Conservation (phyloP, 2,888 invertebrate species). For the Troglohyphantes excavatus region DNA sequence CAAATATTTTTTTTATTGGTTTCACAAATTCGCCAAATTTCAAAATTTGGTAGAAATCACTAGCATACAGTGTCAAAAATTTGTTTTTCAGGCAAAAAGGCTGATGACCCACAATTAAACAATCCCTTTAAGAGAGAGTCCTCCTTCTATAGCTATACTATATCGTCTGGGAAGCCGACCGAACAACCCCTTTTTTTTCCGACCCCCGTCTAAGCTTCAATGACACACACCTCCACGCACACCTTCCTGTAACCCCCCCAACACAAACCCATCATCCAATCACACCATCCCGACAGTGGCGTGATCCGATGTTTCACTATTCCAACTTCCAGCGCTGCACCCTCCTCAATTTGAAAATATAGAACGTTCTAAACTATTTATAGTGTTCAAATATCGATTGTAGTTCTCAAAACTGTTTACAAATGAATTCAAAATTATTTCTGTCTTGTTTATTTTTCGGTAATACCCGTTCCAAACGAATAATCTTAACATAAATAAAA, state of each 20-base stretch:
- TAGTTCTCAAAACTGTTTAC: too few species aligned
- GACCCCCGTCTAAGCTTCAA: constrained; percentile 61
- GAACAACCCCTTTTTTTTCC: background rate
- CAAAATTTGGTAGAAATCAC: too few species aligned
- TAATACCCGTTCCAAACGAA: too few species aligned
- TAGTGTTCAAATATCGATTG: too few species aligned
- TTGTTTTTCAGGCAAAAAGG: background rate
- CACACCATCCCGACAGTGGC: constrained; percentile 50
- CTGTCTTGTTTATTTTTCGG: too few species aligned
- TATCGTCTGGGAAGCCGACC: constrained; percentile 13
- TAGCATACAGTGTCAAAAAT: too few species aligned
- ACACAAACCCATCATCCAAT: constrained; percentile 51
- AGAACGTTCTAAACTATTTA: background rate
- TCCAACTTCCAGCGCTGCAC: background rate
- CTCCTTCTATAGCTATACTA: background rate
- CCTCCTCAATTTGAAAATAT: constrained; percentile 53
- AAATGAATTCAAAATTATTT: too few species aligned
- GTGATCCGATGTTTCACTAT: constrained; percentile 63
- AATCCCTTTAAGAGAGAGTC: background rate
- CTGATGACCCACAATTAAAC: constrained; percentile 39
- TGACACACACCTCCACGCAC: constrained; percentile 74
- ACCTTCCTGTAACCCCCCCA: constrained; percentile 31
- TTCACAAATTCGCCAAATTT: too few species aligned
- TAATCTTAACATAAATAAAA: too few species aligned
- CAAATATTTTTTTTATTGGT: too few species aligned